phyloP scores from a whole-genome alignment of 2,797 vertebrate species.

The Varecia variegata region DNA sequence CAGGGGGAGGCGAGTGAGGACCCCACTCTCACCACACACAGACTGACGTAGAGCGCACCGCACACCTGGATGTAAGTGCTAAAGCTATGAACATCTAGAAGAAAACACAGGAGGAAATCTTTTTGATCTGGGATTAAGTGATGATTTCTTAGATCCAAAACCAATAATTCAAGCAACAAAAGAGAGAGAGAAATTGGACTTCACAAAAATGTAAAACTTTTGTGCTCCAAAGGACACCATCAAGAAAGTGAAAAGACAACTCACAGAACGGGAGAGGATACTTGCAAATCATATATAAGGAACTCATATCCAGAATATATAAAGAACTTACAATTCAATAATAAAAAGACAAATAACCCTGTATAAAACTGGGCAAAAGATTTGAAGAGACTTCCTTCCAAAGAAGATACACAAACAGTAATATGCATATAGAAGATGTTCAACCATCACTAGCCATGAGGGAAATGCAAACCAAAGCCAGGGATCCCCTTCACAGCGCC shows the following conservation, averaged over 20 bases:
- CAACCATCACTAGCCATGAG: rapidly evolving
- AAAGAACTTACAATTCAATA: not conserved
- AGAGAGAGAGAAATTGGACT: not conserved
- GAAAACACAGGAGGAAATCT: not conserved
- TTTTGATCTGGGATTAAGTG: not conserved
- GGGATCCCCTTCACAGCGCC: not conserved
- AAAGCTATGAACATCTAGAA: not conserved
- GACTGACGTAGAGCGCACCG: not conserved
- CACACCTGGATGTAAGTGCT: not conserved
- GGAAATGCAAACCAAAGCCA: no score
- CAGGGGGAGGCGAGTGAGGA: not conserved
- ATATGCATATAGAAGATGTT: no score
- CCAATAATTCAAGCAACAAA: not conserved
- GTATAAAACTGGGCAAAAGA: not conserved
- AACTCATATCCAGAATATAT: not conserved
- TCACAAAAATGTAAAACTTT: not conserved
- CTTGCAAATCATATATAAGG: not conserved
- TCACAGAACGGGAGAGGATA: not conserved
- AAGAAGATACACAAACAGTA: not conserved
- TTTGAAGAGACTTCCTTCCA: not conserved
- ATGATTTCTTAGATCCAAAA: not conserved
- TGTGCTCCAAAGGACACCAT: not conserved
- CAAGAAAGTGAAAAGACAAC: not conserved
- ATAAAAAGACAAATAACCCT: not conserved
- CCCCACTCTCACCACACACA: not conserved